Evolutionary conservation across 1,140 invertebrate genomes (phyloP), one percentile per base, ranked within the genome.

Genomic region (Halyomorpha halys): DNA sequence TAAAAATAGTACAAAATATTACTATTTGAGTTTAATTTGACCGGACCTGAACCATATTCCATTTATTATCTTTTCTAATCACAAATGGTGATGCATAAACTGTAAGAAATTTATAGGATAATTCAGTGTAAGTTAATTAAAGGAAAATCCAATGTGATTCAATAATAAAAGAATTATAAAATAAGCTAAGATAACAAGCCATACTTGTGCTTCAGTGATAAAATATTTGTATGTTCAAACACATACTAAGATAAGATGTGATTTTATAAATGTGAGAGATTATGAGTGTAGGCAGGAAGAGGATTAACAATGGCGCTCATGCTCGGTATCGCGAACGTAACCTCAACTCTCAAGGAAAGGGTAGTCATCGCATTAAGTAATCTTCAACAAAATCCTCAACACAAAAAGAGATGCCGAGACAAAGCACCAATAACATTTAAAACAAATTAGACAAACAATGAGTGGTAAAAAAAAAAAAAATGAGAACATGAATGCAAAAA

Each of bases 191-290:
- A 23, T 23, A 49, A 56, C 53, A 56, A 56, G 53, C 53, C 53
- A 56, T 56, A 56, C 53, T 56, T 56, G 53, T 56, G 53, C 53
- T 56, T 56, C 53, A 56, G 53, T 56, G 53, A 56, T 16, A 5
- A 56, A 11, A 23, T 56, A 49, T 25, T 56, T 15, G 53, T 56
- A 56, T 56, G 53, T 56, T 23, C 47, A 49, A 19, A 49, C 19
- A 56, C 53, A 56, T 56, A 23, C 53, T 27, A 21, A 56, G 14
- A 13, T 39, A 39, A 56, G 21, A 56, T 56, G 53, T 56, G 53
- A 23, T 56, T 56, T 23, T 56, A 25, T 23, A 56, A 16, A 56
- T 49, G 53, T 56, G 53, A 56, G 45, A 47, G 47, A 56, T 56
- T 21, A 56, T 21, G 53, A 16, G 18, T 23, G 23, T 16, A 56